These are phyloP conservation scores for Hypsibius dujardini DNA, from an alignment of 1,140 invertebrate species.

Conservation along the genomic window DNA sequence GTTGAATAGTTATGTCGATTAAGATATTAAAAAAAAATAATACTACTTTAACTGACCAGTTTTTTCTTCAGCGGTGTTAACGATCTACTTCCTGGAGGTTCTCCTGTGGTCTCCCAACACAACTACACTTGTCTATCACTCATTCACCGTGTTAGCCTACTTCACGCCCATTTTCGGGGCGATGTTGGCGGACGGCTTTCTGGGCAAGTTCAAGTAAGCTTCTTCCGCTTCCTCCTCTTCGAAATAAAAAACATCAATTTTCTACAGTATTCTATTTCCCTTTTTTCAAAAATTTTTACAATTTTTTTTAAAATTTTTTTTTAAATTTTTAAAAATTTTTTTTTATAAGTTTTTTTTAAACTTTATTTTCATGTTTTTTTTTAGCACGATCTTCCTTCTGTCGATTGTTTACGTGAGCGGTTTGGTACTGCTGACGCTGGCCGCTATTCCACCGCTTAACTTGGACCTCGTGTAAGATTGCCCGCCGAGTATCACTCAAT, in stretches of 20 bases:
- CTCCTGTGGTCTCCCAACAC: constrained; percentile 45
- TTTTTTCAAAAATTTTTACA: too few relatives aligned
- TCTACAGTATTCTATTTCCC: too few relatives aligned
- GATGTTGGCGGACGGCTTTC: constrained; percentile 62
- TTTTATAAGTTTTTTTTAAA: not conserved
- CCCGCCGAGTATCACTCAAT: not conserved
- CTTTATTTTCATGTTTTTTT: not conserved
- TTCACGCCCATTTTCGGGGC: constrained; percentile 70
- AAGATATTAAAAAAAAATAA: too few relatives aligned
- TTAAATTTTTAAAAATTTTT: not conserved
- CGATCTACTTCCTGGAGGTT: constrained; percentile 53
- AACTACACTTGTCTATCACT: constrained; percentile 62
- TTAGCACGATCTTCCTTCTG: constrained; percentile 13
- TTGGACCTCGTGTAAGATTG: not conserved
- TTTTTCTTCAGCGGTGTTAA: constrained; percentile 51
- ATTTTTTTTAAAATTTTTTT: too few relatives aligned
- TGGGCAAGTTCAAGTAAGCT: constrained; percentile 57
- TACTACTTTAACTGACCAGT: too few relatives aligned
- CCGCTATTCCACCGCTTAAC: not conserved
- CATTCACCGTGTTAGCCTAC: constrained; percentile 63
- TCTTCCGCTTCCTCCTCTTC: too few relatives aligned
- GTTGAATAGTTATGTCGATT: too few relatives aligned
- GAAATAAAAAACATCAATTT: too few relatives aligned
- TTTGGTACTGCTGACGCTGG: not conserved
- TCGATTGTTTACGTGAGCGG: constrained; percentile 5